Evolutionary conservation across 2,888 invertebrate genomes (phyloP).

Genomic region (Eurois occulta): DNA sequence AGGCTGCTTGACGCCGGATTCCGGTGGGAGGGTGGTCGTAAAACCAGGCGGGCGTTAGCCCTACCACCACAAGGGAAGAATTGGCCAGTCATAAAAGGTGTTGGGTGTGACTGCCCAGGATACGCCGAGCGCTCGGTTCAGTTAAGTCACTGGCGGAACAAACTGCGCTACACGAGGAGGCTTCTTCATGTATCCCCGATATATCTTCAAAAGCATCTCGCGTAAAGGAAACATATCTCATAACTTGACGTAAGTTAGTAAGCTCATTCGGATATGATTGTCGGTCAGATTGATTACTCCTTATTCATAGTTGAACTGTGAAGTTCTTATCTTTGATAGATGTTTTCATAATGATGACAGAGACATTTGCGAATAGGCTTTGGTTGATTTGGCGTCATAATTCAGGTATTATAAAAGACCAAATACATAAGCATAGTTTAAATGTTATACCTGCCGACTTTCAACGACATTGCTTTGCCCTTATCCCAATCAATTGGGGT

Average conservation of each 20-base stretch:
- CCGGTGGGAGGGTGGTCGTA: too few species aligned
- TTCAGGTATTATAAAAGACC: background rate
- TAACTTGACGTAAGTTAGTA: constrained; percentile 47
- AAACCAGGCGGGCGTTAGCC: too few species aligned
- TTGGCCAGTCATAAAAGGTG: too few species aligned
- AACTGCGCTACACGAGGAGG: too few species aligned
- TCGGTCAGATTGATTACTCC: constrained; percentile 35
- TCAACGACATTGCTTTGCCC: background rate
- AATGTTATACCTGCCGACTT: background rate
- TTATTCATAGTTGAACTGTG: constrained; percentile 22
- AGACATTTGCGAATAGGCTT: background rate
- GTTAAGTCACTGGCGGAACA: too few species aligned
- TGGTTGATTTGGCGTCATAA: background rate
- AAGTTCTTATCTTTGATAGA: constrained; percentile 27
- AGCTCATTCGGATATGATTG: constrained; percentile 33
- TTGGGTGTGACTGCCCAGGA: too few species aligned
- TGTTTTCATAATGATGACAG: constrained; percentile 1
- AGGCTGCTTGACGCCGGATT: too few species aligned
- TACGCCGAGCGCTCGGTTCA: too few species aligned
- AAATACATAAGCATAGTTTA: background rate
- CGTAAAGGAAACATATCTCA: constrained; percentile 45
- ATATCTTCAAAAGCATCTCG: constrained; percentile 39
- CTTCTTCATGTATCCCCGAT: too few species aligned
- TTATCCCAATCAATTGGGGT: too few species aligned
- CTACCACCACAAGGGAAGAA: too few species aligned